A percentile compares a stretch with the other conserved stretches of the same genome.
Evolutionary conservation across 2,797 vertebrate genomes (phyloP).

Genomic region (Amphiprion clarkii): DNA sequence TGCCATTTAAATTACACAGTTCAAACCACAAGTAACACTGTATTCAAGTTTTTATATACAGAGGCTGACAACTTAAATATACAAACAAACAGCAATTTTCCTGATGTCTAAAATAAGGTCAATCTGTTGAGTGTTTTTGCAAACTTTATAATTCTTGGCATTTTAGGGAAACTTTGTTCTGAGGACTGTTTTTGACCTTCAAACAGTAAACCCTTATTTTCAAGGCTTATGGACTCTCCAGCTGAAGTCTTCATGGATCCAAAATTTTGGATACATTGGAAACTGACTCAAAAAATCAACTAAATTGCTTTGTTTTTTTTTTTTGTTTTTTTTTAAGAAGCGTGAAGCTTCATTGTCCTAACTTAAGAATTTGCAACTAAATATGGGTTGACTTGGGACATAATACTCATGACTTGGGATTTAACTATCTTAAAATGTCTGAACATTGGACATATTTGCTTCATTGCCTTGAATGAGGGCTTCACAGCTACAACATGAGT

Average conservation of each 20-base stretch:
- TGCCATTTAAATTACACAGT: conserved; percentile 22
- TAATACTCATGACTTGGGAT: no score
- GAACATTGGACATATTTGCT: not conserved
- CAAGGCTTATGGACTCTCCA: not conserved
- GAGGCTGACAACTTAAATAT: conserved; percentile 17
- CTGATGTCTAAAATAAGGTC: conserved; percentile 16
- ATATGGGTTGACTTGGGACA: no score
- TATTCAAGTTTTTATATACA: conserved; percentile 45
- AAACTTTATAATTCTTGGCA: conserved; percentile 13
- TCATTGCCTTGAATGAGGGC: not conserved
- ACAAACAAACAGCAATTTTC: conserved; percentile 13
- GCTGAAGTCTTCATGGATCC: not conserved
- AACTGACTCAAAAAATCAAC: not conserved
- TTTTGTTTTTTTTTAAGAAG: no score
- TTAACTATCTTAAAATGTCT: not conserved
- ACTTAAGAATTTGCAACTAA: not conserved
- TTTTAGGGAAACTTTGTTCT: conserved; percentile 1
- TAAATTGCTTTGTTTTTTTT: not conserved
- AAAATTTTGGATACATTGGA: not conserved
- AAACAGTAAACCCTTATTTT: not conserved
- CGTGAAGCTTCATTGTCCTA: no score
- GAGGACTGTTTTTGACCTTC: conserved; percentile 16
- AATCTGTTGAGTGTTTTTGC: not conserved
- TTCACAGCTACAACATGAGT: not conserved
- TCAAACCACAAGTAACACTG: conserved; percentile 16